Percentiles rank a stretch among this genome's conserved stretches.
phyloP scores from a whole-genome alignment of 2,888 invertebrate species.

The Deladenus siricidicola region DNA sequence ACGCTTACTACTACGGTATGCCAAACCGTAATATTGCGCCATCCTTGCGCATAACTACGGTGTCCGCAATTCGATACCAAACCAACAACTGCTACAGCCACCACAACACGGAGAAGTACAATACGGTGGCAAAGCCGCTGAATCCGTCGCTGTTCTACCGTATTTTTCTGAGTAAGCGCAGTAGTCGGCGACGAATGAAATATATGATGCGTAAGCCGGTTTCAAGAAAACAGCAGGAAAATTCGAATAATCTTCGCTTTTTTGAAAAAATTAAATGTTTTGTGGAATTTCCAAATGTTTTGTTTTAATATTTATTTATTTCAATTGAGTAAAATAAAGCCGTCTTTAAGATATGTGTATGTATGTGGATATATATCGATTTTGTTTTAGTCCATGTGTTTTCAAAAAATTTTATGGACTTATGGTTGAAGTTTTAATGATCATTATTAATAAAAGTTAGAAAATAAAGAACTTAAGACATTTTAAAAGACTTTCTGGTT shows the following conservation, averaged over 20 bases:
- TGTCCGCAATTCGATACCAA: not conserved
- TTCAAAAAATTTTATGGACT: not conserved
- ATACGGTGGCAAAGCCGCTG: not conserved
- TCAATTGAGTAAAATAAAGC: too few relatives aligned
- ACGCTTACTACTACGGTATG: not conserved
- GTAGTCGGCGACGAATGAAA: not conserved
- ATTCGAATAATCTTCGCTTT: too few relatives aligned
- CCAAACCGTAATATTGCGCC: not conserved
- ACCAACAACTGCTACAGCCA: slow-evolving; percentile 5
- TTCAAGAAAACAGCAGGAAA: too few relatives aligned
- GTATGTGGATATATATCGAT: too few relatives aligned
- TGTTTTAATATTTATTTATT: too few relatives aligned
- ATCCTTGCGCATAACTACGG: not conserved
- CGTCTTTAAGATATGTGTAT: too few relatives aligned
- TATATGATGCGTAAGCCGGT: slow-evolving; percentile 3
- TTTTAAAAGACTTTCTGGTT: not conserved
- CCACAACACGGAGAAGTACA: not conserved
- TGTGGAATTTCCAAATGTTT: too few relatives aligned
- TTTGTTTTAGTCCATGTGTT: too few relatives aligned
- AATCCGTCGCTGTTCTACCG: not conserved
- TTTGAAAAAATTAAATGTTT: too few relatives aligned
- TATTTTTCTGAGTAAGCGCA: slow-evolving; percentile 4
- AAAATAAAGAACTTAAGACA: slow-evolving; percentile 1
- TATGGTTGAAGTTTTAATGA: not conserved
- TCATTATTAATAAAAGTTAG: not conserved